Base-by-base conservation (phyloP, 1,140 invertebrate species). In the Wasmannia auropunctata region DNA sequence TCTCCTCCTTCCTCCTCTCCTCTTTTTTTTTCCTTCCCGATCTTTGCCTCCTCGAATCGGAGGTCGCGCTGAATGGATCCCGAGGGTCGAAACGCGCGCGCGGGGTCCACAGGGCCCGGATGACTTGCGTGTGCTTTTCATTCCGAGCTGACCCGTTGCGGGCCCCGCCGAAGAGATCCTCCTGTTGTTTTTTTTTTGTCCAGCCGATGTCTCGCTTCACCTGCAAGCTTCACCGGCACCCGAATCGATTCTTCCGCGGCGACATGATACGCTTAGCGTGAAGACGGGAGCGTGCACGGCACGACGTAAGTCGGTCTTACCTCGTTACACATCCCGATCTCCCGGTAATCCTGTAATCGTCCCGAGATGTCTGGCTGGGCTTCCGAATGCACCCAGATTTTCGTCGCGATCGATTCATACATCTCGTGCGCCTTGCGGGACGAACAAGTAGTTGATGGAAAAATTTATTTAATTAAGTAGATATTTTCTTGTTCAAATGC, bases 71-170 rank as follows among this genome's bases (percentile, higher is more conserved):
- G 76, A 86, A 67, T 60, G 62, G 34, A 63, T 28, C 19, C 14
- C 43, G 19, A 22, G 51, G 63, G 37, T 60, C 77, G 31, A 63
- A 40, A 25, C 40, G 63, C 60, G 70, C 74, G 34, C 56, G 74
- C 56, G 63, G n/a, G n/a, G 76, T 86, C 67, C 49, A 54, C 58
- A 25, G 14, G 40, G 14, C 31, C 40, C 37, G 67, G 54, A 84
- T 75, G 69, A 83, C 77, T 89, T 76, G 81, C 67, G 60, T 76
- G 86, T 60, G 43, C 54, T 76, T 58, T 79, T 72, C 58, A 58
- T 58, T 22, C 31, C 37, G 54, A 3, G 70, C 22, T 80, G 63
- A 72, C 51, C 79, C 79, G 54, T 60, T 34, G 49, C 67, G 37
- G 51, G 65, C 65, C 67, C 65, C 67, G 19, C 51, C 51, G 25